These are phyloP conservation scores for Larimichthys crocea DNA, from an alignment of 2,113 vertebrate species.

Conservation along the genomic window DNA sequence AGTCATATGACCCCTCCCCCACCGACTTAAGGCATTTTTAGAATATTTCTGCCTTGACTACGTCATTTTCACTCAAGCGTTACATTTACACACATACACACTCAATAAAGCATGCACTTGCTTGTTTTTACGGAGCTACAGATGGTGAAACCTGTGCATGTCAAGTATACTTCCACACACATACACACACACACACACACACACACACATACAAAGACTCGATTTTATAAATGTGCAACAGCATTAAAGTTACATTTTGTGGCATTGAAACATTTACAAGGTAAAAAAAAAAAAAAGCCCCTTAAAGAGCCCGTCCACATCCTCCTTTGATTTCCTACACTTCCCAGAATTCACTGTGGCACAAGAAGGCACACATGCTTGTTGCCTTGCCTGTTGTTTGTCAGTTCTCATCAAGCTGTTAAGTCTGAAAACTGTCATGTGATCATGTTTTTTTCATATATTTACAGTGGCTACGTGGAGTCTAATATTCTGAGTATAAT, in stretches of 20 bases:
- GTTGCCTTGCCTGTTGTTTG: neutral
- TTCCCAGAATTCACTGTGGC: conserved; percentile 33
- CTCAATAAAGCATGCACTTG: neutral
- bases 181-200: conserved; percentile 1
- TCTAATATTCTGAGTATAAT: too few relatives aligned
- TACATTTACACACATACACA: conserved; percentile 16
- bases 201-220: neutral
- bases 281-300: neutral
- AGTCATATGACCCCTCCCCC: conserved; percentile 78
- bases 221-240: neutral
- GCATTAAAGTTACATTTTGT: neutral
- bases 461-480: too few relatives aligned
- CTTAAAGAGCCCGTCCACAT: neutral
- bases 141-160: neutral
- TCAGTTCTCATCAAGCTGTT: neutral
- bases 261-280: neutral
- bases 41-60: conserved; percentile 63
- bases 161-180: neutral
- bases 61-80: conserved; percentile 65
- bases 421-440: neutral
- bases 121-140: neutral
- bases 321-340: conserved; percentile 15
- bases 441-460: neutral
- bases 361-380: neutral
- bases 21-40: conserved; percentile 76